Conservation (phyloP, 2,797 vertebrate genomes). For the Cygnus olor region DNA sequence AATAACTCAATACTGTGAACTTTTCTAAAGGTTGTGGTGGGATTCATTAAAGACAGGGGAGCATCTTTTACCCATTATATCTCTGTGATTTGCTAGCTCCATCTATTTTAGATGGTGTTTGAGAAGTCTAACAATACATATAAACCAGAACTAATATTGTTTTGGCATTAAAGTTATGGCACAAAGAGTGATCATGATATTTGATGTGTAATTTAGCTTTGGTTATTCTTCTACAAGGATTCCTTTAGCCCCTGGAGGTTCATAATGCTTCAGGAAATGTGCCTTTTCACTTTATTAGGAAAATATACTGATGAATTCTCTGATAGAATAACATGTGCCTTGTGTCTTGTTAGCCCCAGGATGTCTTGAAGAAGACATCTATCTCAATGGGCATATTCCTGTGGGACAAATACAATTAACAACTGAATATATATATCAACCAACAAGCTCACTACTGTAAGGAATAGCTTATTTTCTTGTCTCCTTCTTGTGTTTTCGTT, state of each 20-base stretch:
- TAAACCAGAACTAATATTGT: constrained; percentile 43
- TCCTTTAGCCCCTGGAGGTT: constrained; percentile 2
- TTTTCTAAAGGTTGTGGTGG: constrained; percentile 42
- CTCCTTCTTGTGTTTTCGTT: background rate
- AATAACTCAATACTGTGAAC: constrained; percentile 30
- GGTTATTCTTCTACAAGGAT: constrained; percentile 47
- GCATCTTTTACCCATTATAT: background rate
- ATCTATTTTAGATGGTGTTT: background rate
- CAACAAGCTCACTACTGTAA: background rate
- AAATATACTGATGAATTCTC: constrained; percentile 35
- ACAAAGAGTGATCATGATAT: constrained; percentile 35
- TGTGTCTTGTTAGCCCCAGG: constrained; percentile 10
- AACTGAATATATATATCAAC: background rate
- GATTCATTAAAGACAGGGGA: constrained; percentile 44
- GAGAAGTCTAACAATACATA: constrained; percentile 11
- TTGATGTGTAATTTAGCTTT: constrained; percentile 40
- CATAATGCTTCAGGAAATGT: constrained; percentile 15
- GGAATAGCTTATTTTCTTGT: background rate
- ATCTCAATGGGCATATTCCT: background rate
- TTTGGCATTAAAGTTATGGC: constrained; percentile 49
- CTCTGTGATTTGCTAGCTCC: background rate
- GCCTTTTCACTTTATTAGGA: constrained; percentile 47
- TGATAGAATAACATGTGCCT: background rate
- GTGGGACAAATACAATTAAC: constrained; percentile 3
- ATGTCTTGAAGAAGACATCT: constrained; percentile 4